Conservation (phyloP, 2,113 vertebrate genomes). For the Terrapene triunguis region DNA sequence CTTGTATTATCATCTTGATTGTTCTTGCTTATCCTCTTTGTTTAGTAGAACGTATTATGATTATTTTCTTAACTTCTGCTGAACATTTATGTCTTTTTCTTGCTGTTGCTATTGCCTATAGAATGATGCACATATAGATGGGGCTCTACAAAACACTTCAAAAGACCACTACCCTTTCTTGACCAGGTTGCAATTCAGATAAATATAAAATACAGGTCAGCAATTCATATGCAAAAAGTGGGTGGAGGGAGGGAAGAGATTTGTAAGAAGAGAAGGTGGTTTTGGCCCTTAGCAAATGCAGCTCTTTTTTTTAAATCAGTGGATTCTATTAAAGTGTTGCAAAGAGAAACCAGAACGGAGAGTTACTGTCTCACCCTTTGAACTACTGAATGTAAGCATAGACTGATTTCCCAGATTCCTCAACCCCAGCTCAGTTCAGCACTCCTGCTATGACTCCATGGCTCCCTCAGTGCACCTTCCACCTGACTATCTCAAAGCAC, state of each 20-base stretch:
- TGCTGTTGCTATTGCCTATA: neutral
- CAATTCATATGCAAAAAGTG: neutral
- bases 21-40: neutral
- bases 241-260: neutral
- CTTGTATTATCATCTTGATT: neutral
- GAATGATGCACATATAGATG: neutral
- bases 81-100: neutral
- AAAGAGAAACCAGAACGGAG: neutral
- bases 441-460: rapidly evolving
- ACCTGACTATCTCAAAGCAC: neutral
- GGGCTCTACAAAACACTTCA: neutral
- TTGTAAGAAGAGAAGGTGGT: neutral
- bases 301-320: neutral
- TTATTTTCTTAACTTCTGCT: neutral
- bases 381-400: neutral
- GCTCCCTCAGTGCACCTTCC: neutral
- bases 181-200: neutral
- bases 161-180: neutral
- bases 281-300: neutral
- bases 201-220: neutral
- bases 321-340: neutral
- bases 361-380: neutral
- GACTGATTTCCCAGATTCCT: neutral
- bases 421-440: neutral
- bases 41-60: neutral